These are phyloP conservation scores for Malaclemys terrapin DNA, from an alignment of 2,113 vertebrate genomes.

Conservation along the genomic window DNA sequence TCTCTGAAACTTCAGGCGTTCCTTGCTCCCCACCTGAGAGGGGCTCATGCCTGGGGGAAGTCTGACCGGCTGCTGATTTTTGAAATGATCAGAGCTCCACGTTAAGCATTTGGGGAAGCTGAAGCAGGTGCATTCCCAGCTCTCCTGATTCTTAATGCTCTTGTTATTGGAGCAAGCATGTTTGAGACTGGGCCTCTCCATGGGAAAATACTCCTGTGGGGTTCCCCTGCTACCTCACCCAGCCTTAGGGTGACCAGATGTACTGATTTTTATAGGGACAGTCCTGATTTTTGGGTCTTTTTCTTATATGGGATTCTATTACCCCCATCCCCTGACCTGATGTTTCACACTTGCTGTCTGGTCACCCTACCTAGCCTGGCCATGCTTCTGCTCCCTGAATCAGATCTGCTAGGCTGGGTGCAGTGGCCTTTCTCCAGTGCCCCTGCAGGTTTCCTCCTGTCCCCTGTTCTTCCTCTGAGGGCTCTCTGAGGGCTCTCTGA, in stretches of 20 bases:
- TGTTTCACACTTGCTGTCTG: no score
- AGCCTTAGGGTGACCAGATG: no score
- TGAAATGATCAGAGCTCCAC: no score
- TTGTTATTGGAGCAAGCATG: neutral
- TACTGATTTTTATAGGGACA: no score
- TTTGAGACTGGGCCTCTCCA: no score
- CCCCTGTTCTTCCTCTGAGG: accelerated
- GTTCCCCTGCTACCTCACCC: neutral
- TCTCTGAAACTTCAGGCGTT: no score
- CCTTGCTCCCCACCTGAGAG: no score
- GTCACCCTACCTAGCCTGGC: neutral
- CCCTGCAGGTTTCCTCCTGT: neutral
- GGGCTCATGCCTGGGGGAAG: no score
- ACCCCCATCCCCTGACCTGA: no score
- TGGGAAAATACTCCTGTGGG: neutral
- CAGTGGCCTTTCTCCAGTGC: neutral
- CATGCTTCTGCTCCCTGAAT: neutral
- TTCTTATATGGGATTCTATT: no score
- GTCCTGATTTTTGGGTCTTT: no score
- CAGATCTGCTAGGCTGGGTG: accelerated
- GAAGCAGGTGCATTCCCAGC: neutral
- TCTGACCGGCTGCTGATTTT: no score
- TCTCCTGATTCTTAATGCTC: neutral
- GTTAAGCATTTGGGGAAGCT: neutral
- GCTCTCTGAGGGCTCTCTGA: neutral